Evolutionary conservation across 2,888 invertebrate species (phyloP).

Genomic region (Drosophila rubida): DNA sequence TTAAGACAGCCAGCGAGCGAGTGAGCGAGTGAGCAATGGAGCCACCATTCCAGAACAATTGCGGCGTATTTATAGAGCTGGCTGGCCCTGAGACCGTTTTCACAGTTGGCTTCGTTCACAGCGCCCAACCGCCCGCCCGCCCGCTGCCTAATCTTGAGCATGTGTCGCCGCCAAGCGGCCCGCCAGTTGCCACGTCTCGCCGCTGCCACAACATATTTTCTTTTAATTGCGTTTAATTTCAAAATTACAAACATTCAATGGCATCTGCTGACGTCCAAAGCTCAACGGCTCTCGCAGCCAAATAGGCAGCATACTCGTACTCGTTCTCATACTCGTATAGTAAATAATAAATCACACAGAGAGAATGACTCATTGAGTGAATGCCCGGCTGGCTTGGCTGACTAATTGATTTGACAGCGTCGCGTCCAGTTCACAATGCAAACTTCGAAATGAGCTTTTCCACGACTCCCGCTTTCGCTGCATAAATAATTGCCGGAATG

Average conservation of each 20-base stretch:
- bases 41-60: conserved; percentile 48
- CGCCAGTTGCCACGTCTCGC: conserved; percentile 36
- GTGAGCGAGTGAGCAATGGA: not conserved
- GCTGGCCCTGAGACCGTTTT: conserved; percentile 55
- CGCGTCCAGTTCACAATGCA: not conserved
- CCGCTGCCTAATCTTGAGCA: conserved; percentile 51
- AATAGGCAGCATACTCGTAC: not conserved
- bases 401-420: conserved; percentile 1
- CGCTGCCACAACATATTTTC: conserved; percentile 55
- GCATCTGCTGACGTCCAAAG: conserved; percentile 22
- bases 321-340: too few relatives aligned
- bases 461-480: not conserved
- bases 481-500: not conserved
- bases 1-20: conserved; percentile 16
- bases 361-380: not conserved
- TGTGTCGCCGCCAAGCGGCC: conserved; percentile 48
- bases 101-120: conserved; percentile 62
- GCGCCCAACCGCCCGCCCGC: too few relatives aligned
- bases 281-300: conserved; percentile 13
- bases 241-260: conserved; percentile 41
- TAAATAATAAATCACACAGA: too few relatives aligned
- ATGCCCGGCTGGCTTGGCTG: not conserved
- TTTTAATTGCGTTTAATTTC: conserved; percentile 64
- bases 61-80: conserved; percentile 55
- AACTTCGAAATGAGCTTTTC: not conserved